Percentiles rank a stretch among this genome's conserved stretches.
phyloP scores from a whole-genome alignment of 1,140 invertebrate genomes.

The Brachionus plicatilis region DNA sequence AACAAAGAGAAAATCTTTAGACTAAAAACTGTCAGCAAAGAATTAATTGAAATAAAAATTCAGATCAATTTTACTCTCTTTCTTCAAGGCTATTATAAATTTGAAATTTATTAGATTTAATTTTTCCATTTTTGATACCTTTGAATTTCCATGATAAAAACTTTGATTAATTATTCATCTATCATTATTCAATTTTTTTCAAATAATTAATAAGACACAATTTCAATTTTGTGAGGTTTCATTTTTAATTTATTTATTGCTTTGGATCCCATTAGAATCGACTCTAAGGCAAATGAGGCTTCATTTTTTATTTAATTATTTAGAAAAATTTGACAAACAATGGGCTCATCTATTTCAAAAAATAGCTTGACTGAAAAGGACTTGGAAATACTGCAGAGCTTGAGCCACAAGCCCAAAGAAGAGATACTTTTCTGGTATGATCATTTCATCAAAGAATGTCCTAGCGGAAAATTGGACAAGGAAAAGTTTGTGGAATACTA shows the following conservation, averaged over 20 bases:
- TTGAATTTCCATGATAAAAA: background rate
- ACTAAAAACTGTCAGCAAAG: background rate
- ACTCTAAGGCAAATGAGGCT: background rate
- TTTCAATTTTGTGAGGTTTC: background rate
- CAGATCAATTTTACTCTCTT: no score
- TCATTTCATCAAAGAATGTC: slow-evolving; percentile 16
- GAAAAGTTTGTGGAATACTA: slow-evolving; percentile 28
- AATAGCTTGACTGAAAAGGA: slow-evolving; percentile 26
- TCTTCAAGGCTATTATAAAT: background rate
- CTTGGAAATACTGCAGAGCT: slow-evolving; percentile 17
- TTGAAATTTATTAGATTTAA: background rate
- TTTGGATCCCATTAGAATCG: background rate
- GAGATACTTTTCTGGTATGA: slow-evolving; percentile 32
- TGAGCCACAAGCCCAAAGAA: slow-evolving; percentile 33
- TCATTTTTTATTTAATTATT: background rate
- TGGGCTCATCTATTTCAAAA: slow-evolving; percentile 18
- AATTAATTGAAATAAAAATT: background rate
- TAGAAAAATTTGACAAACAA: background rate
- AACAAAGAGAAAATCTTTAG: background rate
- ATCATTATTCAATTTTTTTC: background rate
- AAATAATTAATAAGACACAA: background rate
- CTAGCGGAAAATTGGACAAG: slow-evolving; percentile 24
- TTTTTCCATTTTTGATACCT: background rate
- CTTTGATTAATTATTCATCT: background rate
- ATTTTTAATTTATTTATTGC: background rate